phyloP scores from a whole-genome alignment of 2,797 vertebrate species.

The Enteromius unitaeniatus region DNA sequence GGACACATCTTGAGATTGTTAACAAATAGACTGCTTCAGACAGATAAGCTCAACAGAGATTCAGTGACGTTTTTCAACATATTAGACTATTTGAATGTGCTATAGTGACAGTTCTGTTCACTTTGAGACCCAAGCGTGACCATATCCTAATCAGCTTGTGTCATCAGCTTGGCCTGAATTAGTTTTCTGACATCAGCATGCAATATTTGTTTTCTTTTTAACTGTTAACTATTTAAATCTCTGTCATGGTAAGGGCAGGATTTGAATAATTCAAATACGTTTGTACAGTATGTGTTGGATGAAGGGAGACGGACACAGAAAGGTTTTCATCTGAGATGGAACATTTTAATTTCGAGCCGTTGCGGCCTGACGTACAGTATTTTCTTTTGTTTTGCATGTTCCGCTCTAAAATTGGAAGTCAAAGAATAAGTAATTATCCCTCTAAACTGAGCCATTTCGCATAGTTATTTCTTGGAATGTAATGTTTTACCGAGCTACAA shows the following conservation, averaged over 20 bases:
- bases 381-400: constrained; percentile 28
- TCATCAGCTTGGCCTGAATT: neutral
- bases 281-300: neutral
- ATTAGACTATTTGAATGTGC: neutral
- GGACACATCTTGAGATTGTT: constrained; percentile 45
- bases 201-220: neutral
- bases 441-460: constrained; percentile 48
- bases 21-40: constrained; percentile 38
- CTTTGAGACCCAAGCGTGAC: neutral
- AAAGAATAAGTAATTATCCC: constrained; percentile 46
- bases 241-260: neutral
- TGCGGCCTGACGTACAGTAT: constrained; percentile 13
- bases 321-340: constrained; percentile 8
- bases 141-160: neutral
- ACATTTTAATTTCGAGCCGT: neutral
- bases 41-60: constrained; percentile 13
- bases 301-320: neutral
- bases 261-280: constrained; percentile 32
- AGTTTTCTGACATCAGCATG: neutral
- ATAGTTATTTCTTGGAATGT: constrained; percentile 50
- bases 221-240: constrained; percentile 13
- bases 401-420: constrained; percentile 42
- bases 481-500: constrained; percentile 36
- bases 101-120: neutral
- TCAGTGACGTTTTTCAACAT: neutral